Conservation (phyloP, 2,797 vertebrate species). For the Argyrosomus regius region DNA sequence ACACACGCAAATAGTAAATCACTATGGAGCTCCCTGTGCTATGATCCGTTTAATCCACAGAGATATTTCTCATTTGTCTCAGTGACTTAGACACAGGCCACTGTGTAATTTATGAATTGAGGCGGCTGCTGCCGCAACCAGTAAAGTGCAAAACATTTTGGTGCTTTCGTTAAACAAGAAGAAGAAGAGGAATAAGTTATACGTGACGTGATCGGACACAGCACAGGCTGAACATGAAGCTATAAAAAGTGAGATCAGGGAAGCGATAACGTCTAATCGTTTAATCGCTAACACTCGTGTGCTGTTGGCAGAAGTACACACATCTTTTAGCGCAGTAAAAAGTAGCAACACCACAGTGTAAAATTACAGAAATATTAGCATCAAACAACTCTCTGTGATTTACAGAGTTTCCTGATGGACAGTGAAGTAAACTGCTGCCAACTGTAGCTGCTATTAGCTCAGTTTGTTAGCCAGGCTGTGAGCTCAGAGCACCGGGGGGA, state of each 20-base stretch:
- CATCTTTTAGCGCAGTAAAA: too few relatives aligned
- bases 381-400: too few relatives aligned
- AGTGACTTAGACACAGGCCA: constrained; percentile 16
- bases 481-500: too few relatives aligned
- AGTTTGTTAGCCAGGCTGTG: too few relatives aligned
- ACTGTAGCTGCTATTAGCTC: too few relatives aligned
- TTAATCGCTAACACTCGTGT: neutral
- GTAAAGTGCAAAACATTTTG: neutral
- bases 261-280: neutral
- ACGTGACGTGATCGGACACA: neutral
- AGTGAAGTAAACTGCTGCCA: too few relatives aligned
- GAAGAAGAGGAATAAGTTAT: neutral
- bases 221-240: neutral
- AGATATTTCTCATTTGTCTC: constrained; percentile 69
- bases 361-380: too few relatives aligned
- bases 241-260: neutral
- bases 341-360: too few relatives aligned
- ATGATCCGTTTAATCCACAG: constrained; percentile 66
- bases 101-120: constrained; percentile 28
- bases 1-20: constrained; percentile 23
- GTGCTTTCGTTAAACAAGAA: neutral
- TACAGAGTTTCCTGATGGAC: too few relatives aligned
- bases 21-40: constrained; percentile 7
- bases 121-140: neutral
- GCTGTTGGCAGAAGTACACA: too few relatives aligned